These are phyloP conservation scores for Oasisia sp. DNA, from an alignment of 2,888 invertebrate species.

Conservation along the genomic window DNA sequence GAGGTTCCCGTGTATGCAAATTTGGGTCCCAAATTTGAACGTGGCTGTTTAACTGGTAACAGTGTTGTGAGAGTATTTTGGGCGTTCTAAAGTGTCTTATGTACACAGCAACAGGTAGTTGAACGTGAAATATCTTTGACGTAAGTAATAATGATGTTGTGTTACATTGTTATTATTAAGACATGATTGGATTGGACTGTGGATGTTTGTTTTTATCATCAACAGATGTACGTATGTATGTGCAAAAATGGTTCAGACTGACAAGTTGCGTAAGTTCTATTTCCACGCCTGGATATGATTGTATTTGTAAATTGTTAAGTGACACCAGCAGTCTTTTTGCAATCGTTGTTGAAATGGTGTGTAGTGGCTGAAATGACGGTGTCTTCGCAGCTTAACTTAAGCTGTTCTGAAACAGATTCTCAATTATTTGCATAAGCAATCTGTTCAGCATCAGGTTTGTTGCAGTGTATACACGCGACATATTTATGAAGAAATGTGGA, in stretches of 20 bases:
- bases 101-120: too few relatives aligned
- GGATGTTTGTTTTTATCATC: neutral
- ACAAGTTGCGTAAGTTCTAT: neutral
- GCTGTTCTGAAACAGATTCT: neutral
- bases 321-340: neutral
- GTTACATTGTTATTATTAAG: neutral
- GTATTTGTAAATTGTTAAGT: too few relatives aligned
- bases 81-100: too few relatives aligned
- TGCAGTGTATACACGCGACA: neutral
- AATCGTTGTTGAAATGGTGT: neutral
- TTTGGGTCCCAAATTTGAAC: neutral
- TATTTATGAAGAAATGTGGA: neutral
- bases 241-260: neutral
- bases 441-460: neutral
- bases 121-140: neutral
- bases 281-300: neutral
- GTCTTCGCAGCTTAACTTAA: neutral
- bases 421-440: neutral
- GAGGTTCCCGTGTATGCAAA: neutral
- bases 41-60: neutral
- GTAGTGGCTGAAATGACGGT: neutral
- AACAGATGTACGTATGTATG: neutral
- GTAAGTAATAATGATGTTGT: neutral
- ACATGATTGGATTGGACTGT: neutral
- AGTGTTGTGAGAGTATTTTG: neutral